Evolutionary conservation across 2,888 invertebrate species (phyloP).

Genomic region (Aphelenchoides bicaudatus): DNA sequence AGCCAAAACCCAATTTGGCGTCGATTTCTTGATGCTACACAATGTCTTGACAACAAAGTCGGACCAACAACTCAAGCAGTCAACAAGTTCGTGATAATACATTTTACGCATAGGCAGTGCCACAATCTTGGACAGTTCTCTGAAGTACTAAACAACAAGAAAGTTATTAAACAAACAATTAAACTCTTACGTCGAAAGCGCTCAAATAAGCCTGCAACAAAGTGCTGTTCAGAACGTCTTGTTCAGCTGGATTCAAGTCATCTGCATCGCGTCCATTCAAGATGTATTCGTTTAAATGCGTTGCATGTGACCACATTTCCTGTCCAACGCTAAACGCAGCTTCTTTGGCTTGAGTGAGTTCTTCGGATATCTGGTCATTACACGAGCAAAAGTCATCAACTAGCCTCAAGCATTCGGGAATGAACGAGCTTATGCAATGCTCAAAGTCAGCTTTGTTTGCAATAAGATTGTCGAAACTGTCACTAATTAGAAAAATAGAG

Average conservation of each 20-base stretch:
- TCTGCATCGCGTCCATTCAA: constrained; percentile 25
- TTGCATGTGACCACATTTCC: constrained; percentile 34
- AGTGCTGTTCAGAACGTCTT: constrained; percentile 28
- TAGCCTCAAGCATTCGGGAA: too few relatives aligned
- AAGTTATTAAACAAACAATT: constrained; percentile 3
- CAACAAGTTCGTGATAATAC: constrained; percentile 17
- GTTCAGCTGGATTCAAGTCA: constrained; percentile 21
- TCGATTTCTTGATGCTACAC: constrained; percentile 11
- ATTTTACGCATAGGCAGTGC: too few relatives aligned
- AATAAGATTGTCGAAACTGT: too few relatives aligned
- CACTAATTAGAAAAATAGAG: too few relatives aligned
- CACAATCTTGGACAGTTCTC: constrained; percentile 26
- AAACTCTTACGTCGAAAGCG: constrained; percentile 29
- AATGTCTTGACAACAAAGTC: constrained; percentile 25
- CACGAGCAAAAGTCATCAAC: constrained; percentile 30
- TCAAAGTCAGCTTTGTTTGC: too few relatives aligned
- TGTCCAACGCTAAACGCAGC: constrained; percentile 22
- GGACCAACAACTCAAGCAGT: constrained; percentile 23
- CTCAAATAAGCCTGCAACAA: constrained; percentile 31
- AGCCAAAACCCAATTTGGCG: constrained; percentile 25
- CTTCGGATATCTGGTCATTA: constrained; percentile 28
- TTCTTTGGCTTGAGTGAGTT: constrained; percentile 25
- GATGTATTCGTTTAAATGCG: constrained; percentile 26
- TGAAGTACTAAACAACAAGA: constrained; percentile 22
- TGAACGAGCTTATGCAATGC: too few relatives aligned